Base-by-base conservation (phyloP, 30 jellyfish, hydroid and myxozoan species). In the Cassiopea xamachana region DNA sequence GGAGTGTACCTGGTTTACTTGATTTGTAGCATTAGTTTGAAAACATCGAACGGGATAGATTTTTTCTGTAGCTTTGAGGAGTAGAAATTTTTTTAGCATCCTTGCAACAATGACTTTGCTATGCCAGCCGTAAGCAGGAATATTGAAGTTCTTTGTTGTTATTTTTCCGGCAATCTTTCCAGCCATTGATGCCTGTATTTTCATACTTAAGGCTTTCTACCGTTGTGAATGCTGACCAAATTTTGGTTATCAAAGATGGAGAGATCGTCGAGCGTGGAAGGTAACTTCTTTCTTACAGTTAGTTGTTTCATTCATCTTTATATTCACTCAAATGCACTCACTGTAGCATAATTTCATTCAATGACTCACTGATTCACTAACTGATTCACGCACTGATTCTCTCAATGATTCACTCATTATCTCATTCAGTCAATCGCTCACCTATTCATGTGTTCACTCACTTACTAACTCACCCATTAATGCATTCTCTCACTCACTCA, bases 221-320 rank as follows among this genome's bases (percentile, higher is more conserved):
- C 7, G 75, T 96, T 27, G 97, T 93, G 45, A 82, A 92, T 80
- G 99, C 99, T 46, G 98, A 96, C 70, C 98, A 92, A 80, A 96
- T 96, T 68, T 75, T 96, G 79, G 99, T 96, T 49, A 78, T 96
- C 48, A 89, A 96, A 64, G 99, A 96, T 82, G 99, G 99, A 51
- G 81, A 64, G 19, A 96, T 96, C 43, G 96, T 96, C 50, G 99
- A 96, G 68, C 80, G 98, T 51, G 99, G 99, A 90, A 92, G 98
- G 99, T 96, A 77, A 64, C 83, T 3, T 67, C 46, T 55, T 55
- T 3, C 64, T 55, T 55, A 3, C 12, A 15, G 27, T 1, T 9
- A 12, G 43, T 59, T 59, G 44, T 69, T 64, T 18, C 17, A 1
- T 2, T 60, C 19, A 61, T 48, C 12, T 2, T 18, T 18, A 70